Percentiles rank a stretch among this genome's conserved stretches.
Evolutionary conservation across 1,140 invertebrate species (phyloP).

Genomic region (Formica exsecta): DNA sequence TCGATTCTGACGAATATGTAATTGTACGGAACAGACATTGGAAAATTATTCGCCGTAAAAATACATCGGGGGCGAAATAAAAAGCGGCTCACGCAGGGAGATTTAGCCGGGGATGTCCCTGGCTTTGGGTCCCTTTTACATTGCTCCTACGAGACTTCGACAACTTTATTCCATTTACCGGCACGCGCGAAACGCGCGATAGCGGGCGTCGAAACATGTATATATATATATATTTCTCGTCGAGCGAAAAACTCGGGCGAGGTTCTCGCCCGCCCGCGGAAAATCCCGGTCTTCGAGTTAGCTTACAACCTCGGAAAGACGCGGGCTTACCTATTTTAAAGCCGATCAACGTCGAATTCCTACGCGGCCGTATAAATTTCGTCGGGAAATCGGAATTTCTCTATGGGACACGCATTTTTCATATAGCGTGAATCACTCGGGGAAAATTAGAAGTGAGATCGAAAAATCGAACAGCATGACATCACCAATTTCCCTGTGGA

Average conservation of each 20-base stretch:
- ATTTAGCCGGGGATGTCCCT: conserved; percentile 38
- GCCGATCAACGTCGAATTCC: conserved; percentile 55
- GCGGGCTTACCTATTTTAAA: conserved; percentile 52
- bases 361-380: conserved; percentile 43
- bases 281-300: conserved; percentile 44
- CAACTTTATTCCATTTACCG: conserved; percentile 55
- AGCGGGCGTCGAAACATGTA: neutral
- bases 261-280: neutral
- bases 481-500: neutral
- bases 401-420: conserved; percentile 35
- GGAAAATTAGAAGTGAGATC: neutral
- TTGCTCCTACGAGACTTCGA: conserved; percentile 41
- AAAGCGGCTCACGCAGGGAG: neutral
- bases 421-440: neutral
- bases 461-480: neutral
- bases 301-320: conserved; percentile 21
- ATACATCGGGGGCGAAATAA: conserved; percentile 25
- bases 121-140: conserved; percentile 28
- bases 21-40: neutral
- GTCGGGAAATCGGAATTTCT: conserved; percentile 22
- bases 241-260: conserved; percentile 15
- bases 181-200: conserved; percentile 14
- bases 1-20: neutral
- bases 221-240: conserved; percentile 18
- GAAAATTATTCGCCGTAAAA: conserved; percentile 2